Conservation (phyloP, 2,113 vertebrate genomes). For the Paralichthys olivaceus region DNA sequence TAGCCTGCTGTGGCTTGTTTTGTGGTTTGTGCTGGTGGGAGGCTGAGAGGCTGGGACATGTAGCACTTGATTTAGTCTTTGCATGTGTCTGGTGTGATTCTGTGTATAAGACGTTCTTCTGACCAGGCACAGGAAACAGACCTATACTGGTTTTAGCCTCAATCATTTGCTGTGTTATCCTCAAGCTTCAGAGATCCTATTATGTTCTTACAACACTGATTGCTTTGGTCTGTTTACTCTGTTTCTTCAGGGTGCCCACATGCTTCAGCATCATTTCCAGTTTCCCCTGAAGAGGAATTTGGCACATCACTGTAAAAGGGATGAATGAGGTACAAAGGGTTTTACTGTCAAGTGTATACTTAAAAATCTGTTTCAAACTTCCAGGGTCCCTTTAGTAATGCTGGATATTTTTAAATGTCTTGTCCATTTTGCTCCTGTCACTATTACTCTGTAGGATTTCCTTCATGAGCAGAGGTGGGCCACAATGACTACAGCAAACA, state of each 20-base stretch:
- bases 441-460: no score
- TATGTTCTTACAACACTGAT: conserved; percentile 41
- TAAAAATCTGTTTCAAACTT: not conserved
- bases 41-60: conserved; percentile 4
- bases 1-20: not conserved
- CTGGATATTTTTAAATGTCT: not conserved
- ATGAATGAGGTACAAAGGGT: conserved; percentile 81
- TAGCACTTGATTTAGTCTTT: no score
- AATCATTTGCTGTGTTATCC: no score
- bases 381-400: not conserved
- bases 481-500: not conserved
- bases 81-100: no score
- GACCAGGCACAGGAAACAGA: no score
- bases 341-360: not conserved
- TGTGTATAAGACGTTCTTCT: not conserved
- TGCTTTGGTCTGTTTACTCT: conserved; percentile 14
- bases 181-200: conserved; percentile 1
- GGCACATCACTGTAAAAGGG: conserved; percentile 64
- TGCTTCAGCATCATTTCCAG: conserved; percentile 58
- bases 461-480: not conserved
- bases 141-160: no score
- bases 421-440: no score
- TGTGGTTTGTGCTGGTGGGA: not conserved
- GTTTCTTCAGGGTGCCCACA: conserved; percentile 49
- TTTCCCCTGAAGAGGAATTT: conserved; percentile 71